Base-by-base conservation (phyloP, 2,113 vertebrate genomes). In the Catharus bicknelli region DNA sequence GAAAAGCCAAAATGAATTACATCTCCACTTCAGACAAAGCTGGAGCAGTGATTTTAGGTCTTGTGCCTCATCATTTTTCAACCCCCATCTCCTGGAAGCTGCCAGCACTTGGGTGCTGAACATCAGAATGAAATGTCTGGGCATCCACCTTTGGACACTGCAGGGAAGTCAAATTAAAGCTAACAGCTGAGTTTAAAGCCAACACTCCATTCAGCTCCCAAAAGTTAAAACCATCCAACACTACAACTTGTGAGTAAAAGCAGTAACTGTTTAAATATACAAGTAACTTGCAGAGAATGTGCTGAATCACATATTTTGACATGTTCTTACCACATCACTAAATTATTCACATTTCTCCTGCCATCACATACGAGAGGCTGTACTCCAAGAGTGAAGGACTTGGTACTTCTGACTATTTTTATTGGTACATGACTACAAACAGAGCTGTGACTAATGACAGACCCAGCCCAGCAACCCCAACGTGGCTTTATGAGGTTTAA, bases 1-100 rank as follows among this genome's bases (percentile, higher is more conserved):
- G 96, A 82, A 70, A 34, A 76, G 63, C 63, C 85, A 88, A 90
- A 95, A 74, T 9, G 84, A 96, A 91, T 77, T 66, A 29, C 68
- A 55, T 68, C 50, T 82, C 77, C 53, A 26, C 72, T 90, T 90
- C 43, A 61, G 30, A 88, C 61, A 50, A n/a, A 43, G 50, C n/a
- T 64, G 59, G 50, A 93, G 89, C 57, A 82, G 85, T 40, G 55
- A 90, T 92, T 96, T 95, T 27, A 84, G 64, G 62, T 59, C 69
- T 51, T 51, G 59, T 27, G 20, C 58, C 51, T 93, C n/a, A 13
- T n/a, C 82, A 58, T 51, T 19, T 92, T 79, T 55, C 67, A 94
- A 84, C 32, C 48, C 68, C 29, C 17, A 1, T 50, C 74, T 95
- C 59, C 66, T 13, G 54, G 86, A 89, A 91, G 95, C 76, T 86